Base-by-base conservation (phyloP, 35 echinoderm and acorn worm species). In the Stichopus chloronotus region DNA sequence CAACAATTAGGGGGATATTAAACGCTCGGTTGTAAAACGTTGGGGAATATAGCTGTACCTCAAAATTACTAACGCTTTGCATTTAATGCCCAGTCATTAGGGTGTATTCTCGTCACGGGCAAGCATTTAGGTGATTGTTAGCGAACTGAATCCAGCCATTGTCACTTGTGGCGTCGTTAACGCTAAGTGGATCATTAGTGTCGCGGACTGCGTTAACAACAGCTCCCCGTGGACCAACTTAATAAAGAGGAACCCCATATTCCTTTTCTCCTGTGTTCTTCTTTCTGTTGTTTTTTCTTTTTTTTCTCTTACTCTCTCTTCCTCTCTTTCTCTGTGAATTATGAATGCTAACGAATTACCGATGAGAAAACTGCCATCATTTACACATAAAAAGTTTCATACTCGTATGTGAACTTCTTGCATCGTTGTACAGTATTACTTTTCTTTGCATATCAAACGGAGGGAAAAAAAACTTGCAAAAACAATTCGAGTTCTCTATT, bases 121-220 rank as follows among this genome's bases (percentile, higher is more conserved):
- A 85, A 85, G 82, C 82, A 85, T 85, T 85, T 85, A 58, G 55
- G 82, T 85, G 82, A 58, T 85, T 85, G 8, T 58, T 58, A 85
- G 82, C 30, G 30, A 43, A 56, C 55, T 85, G 82, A 19, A 85
- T 85, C 55, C 82, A 85, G 82, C 30, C 30, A 56, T 21, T 85
- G 82, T 85, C 82, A 85, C 82, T 85, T 85, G 82, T 85, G 82
- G 82, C 82, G 82, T 85, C 82, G 82, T 85, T 85, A 85, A n/a
- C 52, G 82, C 58, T 85, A 85, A 85, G 82, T 85, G 82, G 82
- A 85, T 85, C 82, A 85, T 85, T 85, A 85, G 82, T 58, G 82
- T 58, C 82, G 82, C 82, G 55, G 55, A 16, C 82, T 85, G 82
- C 82, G 54, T 56, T 19, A 23, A 56, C 55, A 23, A 85, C 54